These are phyloP conservation scores for Pectinophora gossypiella DNA, from an alignment of 1,140 invertebrate genomes.

Conservation along the genomic window DNA sequence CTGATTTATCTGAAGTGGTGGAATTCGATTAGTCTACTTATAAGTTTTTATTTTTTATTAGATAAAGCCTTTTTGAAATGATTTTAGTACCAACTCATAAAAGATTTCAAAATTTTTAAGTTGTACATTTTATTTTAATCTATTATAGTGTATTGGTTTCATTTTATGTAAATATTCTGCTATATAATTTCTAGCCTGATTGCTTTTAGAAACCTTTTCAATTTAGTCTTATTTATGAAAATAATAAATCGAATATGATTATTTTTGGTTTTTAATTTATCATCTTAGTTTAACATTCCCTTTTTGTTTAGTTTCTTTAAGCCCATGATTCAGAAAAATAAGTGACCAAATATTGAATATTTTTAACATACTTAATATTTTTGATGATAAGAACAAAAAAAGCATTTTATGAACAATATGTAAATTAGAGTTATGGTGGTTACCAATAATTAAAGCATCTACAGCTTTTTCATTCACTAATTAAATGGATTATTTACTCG, in stretches of 20 bases:
- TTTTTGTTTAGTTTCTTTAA: background rate
- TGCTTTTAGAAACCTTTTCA: slow-evolving; percentile 52
- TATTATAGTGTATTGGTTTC: slow-evolving; percentile 33
- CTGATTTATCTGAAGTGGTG: slow-evolving; percentile 39
- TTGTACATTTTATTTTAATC: slow-evolving; percentile 64
- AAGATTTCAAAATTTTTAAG: slow-evolving; percentile 45
- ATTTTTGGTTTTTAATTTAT: slow-evolving; percentile 29
- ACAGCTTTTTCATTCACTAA: too few species aligned
- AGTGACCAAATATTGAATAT: background rate
- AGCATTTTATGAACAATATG: background rate
- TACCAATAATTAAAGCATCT: background rate
- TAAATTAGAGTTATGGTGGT: background rate
- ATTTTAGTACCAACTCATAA: slow-evolving; percentile 29
- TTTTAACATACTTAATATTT: too few species aligned
- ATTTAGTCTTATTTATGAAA: slow-evolving; percentile 68
- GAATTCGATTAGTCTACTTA: slow-evolving; percentile 23
- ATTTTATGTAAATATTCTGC: slow-evolving; percentile 64
- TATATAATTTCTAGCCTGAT: slow-evolving; percentile 54
- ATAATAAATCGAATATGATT: slow-evolving; percentile 59
- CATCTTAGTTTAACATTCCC: background rate
- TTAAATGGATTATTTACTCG: too few species aligned
- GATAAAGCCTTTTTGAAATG: slow-evolving; percentile 29
- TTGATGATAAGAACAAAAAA: too few species aligned
- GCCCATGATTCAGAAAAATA: background rate
- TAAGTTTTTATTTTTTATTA: slow-evolving; percentile 34